Evolutionary conservation across 2,888 invertebrate species (phyloP).

Genomic region (Tipula unca): DNA sequence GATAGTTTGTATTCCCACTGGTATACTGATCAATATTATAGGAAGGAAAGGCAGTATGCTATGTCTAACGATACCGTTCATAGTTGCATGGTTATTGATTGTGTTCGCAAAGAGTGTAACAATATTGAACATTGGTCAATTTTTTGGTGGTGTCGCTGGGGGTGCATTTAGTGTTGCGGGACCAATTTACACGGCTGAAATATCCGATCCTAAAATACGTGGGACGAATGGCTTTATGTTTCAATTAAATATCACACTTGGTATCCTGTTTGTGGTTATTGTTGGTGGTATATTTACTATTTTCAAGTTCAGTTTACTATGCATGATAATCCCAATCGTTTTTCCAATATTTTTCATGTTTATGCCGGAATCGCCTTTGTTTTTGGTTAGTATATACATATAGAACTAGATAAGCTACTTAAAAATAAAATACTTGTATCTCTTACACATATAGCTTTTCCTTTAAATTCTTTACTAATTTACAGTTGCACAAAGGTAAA

Average conservation of each 20-base stretch:
- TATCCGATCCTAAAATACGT: constrained; percentile 65
- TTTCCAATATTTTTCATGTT: constrained; percentile 53
- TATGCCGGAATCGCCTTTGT: constrained; percentile 74
- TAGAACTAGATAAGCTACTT: constrained; percentile 30
- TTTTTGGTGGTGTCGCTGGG: constrained; percentile 46
- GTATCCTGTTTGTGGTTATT: constrained; percentile 61
- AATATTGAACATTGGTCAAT: constrained; percentile 38
- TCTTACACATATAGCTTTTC: no score
- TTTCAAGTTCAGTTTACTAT: constrained; percentile 35
- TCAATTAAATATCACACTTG: constrained; percentile 68
- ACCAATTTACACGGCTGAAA: constrained; percentile 71
- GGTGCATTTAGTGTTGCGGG: constrained; percentile 69
- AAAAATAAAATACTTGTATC: not conserved
- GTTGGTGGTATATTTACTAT: constrained; percentile 43
- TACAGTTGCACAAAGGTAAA: constrained; percentile 43
- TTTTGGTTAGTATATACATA: constrained; percentile 47
- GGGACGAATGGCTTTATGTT: constrained; percentile 72
- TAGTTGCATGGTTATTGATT: constrained; percentile 63
- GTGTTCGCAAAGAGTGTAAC: constrained; percentile 57
- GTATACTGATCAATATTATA: constrained; percentile 50
- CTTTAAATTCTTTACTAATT: constrained; percentile 37
- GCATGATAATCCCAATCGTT: constrained; percentile 45
- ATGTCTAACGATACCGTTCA: constrained; percentile 51
- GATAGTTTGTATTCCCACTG: constrained; percentile 55
- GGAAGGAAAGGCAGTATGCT: constrained; percentile 56